A percentile compares a stretch with the other conserved stretches of the same genome.
Evolutionary conservation across 2,888 invertebrate species (phyloP).

Genomic region (Amphipoea lucens): DNA sequence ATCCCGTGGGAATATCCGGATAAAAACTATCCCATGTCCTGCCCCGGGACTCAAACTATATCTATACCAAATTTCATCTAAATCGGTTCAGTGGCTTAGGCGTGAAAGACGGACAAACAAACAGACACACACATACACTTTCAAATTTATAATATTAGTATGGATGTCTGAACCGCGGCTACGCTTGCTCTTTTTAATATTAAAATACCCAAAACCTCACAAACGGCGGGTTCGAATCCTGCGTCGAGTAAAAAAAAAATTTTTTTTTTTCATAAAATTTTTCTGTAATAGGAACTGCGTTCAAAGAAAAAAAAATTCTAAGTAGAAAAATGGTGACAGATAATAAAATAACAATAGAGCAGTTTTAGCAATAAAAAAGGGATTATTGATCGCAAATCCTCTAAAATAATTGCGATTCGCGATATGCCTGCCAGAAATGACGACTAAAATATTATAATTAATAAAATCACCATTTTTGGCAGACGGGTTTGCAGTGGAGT

Average conservation of each 20-base stretch:
- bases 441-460: not conserved
- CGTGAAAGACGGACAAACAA: too few species aligned
- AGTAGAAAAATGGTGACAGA: not conserved
- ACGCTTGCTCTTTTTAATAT: not conserved
- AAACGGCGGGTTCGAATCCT: conserved; percentile 55
- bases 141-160: too few species aligned
- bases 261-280: not conserved
- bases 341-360: not conserved
- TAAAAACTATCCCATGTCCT: too few species aligned
- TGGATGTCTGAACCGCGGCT: not conserved
- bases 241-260: not conserved
- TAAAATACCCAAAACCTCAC: not conserved
- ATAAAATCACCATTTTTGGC: not conserved
- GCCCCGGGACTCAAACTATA: too few species aligned
- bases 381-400: not conserved
- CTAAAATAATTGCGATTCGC: not conserved
- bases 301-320: not conserved
- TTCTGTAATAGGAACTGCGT: not conserved
- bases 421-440: not conserved
- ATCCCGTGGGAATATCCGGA: too few species aligned
- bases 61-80: too few species aligned
- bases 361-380: too few species aligned
- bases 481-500: too few species aligned
- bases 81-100: too few species aligned
- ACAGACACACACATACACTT: too few species aligned